Base-by-base conservation (phyloP, 2,113 vertebrate species). In the Trichechus manatus region DNA sequence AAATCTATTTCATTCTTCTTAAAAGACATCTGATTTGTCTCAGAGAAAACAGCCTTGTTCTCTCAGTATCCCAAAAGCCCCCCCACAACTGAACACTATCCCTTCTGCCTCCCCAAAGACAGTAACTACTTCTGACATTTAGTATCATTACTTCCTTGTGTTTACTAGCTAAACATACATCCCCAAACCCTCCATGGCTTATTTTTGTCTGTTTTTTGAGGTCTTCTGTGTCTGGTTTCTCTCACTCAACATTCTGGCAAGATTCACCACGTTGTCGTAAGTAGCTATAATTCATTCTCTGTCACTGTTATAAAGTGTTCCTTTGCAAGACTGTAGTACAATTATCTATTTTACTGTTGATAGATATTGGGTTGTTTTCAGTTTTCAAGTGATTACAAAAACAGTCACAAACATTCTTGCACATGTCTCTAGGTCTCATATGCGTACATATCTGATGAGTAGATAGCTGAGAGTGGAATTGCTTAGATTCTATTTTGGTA, bases 181-280 rank as follows among this genome's bases (percentile, higher is more conserved):
- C 59, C 75, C 77, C 20, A 44, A 74, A 47, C 33, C 17, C 6
- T 6, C 39, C 42, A 53, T 4, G 1, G 36, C 53, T 92, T 77
- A 77, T 70, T 90, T 96, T n/a, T 75, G 53, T 29, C 59, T 70
- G 23, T 5, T 50, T 96, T 92, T 44, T 79, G 20, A 79, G 91
- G 59, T n/a, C 6, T 31, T 66, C 44, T 64, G 3, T 59, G 20
- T 36, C 17, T 91, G 82, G 79, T 31, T 79, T 88, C 53, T 93
- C 42, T 72, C 23, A 53, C 33, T 84, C 31, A 90, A 42, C 20
- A n/a, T 72, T 72, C 74, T 47, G 33, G 33, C 44, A 56, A 87
- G 42, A 64, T 29, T 42, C 33, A 83, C 36, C 20, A 53, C 13
- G 5, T 4, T 36, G 42, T 15, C 92, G 53, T 27, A 17, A 42